Percentiles rank a stretch among this genome's conserved stretches.
phyloP scores from a whole-genome alignment of 2,797 vertebrate genomes.

The Rousettus madagascariensis region DNA sequence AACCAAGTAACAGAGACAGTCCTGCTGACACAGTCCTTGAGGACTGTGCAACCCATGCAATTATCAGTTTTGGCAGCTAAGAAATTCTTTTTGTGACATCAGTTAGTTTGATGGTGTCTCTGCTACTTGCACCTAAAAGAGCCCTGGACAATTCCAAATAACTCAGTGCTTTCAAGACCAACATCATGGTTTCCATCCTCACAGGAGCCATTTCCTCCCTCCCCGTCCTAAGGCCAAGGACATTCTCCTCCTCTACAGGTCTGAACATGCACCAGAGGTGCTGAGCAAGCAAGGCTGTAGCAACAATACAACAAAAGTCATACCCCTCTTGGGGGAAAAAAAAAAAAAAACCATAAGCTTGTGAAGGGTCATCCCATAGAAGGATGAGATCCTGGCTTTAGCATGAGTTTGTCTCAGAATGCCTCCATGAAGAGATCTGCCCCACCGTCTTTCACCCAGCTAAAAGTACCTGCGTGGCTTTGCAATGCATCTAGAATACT shows the following conservation, averaged over 20 bases:
- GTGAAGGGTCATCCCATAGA: background rate
- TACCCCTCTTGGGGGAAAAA: background rate
- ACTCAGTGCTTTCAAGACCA: background rate
- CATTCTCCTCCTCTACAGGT: background rate
- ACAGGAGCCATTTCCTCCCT: background rate
- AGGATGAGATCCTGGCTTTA: background rate
- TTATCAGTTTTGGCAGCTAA: background rate
- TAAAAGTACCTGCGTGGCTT: background rate
- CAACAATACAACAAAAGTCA: background rate
- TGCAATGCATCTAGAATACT: background rate
- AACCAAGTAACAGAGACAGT: background rate
- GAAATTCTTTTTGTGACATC: background rate
- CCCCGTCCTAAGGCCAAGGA: background rate
- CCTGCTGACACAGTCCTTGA: background rate
- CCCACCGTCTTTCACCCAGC: background rate
- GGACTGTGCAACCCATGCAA: background rate
- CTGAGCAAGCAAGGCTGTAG: background rate
- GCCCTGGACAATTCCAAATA: background rate
- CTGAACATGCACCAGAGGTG: background rate
- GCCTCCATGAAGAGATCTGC: background rate
- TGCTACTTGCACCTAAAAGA: background rate
- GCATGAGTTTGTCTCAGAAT: background rate
- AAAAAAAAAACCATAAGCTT: too few species aligned
- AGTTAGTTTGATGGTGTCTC: background rate
- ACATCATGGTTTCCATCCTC: background rate